phyloP scores from a whole-genome alignment of 2,888 invertebrate genomes.

The Ptycholaimellus sp. region DNA sequence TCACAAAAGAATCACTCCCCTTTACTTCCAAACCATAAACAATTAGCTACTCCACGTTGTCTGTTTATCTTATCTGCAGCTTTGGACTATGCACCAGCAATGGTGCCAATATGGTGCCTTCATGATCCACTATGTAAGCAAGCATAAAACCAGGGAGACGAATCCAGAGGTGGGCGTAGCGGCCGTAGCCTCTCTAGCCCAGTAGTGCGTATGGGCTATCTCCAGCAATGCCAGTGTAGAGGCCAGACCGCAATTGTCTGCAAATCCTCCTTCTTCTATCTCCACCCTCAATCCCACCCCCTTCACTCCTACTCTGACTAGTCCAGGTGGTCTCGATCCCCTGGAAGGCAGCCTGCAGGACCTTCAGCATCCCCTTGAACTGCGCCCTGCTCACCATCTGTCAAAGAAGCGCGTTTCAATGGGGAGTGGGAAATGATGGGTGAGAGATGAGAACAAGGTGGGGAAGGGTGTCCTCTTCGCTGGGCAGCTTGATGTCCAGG shows the following conservation, averaged over 20 bases:
- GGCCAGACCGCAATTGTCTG: conserved; percentile 44
- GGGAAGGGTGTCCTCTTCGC: conserved; percentile 73
- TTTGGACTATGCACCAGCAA: too few relatives aligned
- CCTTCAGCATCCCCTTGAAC: conserved; percentile 87
- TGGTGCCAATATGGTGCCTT: too few relatives aligned
- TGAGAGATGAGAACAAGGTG: conserved; percentile 51
- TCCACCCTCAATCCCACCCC: neutral
- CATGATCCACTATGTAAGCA: too few relatives aligned
- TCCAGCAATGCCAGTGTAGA: conserved; percentile 88
- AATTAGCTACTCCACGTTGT: too few relatives aligned
- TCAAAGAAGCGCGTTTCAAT: conserved; percentile 12
- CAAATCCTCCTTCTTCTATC: neutral
- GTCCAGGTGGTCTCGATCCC: conserved; percentile 48
- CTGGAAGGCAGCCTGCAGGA: conserved; percentile 60
- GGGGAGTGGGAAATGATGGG: neutral
- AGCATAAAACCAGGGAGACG: conserved; percentile 9
- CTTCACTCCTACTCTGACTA: neutral
- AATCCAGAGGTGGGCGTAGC: conserved; percentile 9
- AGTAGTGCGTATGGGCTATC: conserved; percentile 93
- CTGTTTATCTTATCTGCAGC: too few relatives aligned
- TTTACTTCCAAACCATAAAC: too few relatives aligned
- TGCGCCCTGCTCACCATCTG: conserved; percentile 65
- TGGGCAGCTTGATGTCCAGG: conserved; percentile 66
- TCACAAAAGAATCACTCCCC: too few relatives aligned
- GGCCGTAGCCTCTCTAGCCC: conserved; percentile 27